These are phyloP conservation scores for Craterocephalus amniculus DNA, from an alignment of 2,797 vertebrate genomes.

Conservation along the genomic window DNA sequence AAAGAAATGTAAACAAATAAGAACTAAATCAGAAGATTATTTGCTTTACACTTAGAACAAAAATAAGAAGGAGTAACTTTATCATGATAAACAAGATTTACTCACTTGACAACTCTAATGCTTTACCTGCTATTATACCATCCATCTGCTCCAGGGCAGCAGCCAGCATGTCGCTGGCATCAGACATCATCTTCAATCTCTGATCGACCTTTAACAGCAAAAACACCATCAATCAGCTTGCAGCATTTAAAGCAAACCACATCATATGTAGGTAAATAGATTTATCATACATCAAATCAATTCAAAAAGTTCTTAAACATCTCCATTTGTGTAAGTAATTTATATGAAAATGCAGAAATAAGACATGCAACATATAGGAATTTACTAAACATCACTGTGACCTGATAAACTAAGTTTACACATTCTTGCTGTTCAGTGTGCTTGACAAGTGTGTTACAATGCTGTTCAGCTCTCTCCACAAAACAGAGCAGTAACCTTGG, in stretches of 20 bases:
- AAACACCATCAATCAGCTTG: neutral
- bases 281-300: too few relatives aligned
- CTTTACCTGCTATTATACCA: constrained; percentile 95
- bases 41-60: constrained; percentile 6
- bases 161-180: constrained; percentile 98
- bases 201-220: constrained; percentile 47
- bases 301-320: too few relatives aligned
- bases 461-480: constrained; percentile 12
- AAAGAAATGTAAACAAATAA: constrained; percentile 21
- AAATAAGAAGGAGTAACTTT: neutral
- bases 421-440: neutral
- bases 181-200: constrained; percentile 90
- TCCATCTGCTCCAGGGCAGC: constrained; percentile 99
- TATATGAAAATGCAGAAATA: neutral
- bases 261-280: neutral
- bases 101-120: neutral
- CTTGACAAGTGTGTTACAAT: neutral
- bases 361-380: neutral
- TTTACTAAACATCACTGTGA: neutral
- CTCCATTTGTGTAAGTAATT: neutral
- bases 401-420: neutral
- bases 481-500: constrained; percentile 1
- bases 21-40: neutral
- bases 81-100: too few relatives aligned
- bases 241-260: neutral